Base-by-base conservation (phyloP, 2,113 vertebrate genomes). In the Empidonax traillii region DNA sequence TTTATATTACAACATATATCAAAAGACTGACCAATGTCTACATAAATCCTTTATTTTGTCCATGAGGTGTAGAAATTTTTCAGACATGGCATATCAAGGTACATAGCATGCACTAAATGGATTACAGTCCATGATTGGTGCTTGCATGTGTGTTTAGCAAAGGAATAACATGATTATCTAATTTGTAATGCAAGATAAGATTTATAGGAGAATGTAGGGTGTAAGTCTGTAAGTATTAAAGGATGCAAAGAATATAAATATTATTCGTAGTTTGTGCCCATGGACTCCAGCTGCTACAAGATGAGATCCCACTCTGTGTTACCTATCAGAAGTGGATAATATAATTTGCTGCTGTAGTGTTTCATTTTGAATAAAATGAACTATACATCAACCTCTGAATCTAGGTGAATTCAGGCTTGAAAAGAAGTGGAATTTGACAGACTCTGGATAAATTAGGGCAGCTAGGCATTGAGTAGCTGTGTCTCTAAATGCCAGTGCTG, bases 141-240 rank as follows among this genome's bases (percentile, higher is more conserved):
- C 10, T 72, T 83, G 3, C 8, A 27, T 19, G 8, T 39, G 30
- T 49, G 25, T 46, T 83, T 56, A 65, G 14, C 24, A 28, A 58
- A 84, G 28, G 3, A 84, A 33, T 37, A 69, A 37, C 2, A 12
- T 2, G 14, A 20, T 56, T 69, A 41, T 30, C 13, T 74, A 25
- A 76, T 69, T 84, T 44, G 5, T 27, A 58, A 77, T 14, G n/a
- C 16, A 33, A 13, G 14, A 5, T 23, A 63, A 30, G 12, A 21
- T 61, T 80, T 12, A 49, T 20, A 77, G 35, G 19, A 85, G 51
- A 91, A 56, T 21, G 39, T 4, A n/a, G 7, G 44, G 44, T 0
- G 0, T 28, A 20, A 33, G 7, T 3, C 15, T 82, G 1, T 33
- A 65, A 71, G 13, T 8, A 24, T 37, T 65, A 27, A 28, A 62